These are phyloP conservation scores for Brachionus sp. DNA, from an alignment of 1,140 invertebrate genomes.

Conservation along the genomic window DNA sequence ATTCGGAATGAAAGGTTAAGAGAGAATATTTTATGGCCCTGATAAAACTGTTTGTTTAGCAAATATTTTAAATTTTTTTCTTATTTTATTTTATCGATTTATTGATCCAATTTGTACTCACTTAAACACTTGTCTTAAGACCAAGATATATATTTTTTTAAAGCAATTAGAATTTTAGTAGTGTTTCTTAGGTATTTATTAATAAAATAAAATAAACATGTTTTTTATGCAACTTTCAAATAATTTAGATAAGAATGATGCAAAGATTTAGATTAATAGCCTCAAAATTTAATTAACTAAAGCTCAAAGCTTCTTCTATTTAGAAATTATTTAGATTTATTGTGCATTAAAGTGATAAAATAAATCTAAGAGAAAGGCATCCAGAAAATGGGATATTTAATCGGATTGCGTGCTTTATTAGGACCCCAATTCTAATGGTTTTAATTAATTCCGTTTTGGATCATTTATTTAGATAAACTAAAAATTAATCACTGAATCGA, in stretches of 20 bases:
- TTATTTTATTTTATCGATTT: conserved; percentile 6
- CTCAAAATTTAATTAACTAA: conserved; percentile 12
- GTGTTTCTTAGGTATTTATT: background rate
- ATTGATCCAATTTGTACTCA: background rate
- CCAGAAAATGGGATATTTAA: background rate
- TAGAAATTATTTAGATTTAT: background rate
- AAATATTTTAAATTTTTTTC: conserved; percentile 18
- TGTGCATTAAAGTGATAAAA: background rate
- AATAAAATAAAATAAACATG: background rate
- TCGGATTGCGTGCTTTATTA: background rate
- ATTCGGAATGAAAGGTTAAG: conserved; percentile 3
- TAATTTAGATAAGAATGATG: background rate
- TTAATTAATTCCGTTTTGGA: conserved; percentile 1
- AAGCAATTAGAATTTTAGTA: background rate
- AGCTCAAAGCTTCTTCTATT: background rate
- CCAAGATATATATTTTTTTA: background rate
- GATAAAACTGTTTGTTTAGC: background rate
- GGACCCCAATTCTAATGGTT: background rate
- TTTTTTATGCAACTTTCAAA: background rate
- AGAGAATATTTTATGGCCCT: background rate
- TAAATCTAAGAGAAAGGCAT: background rate
- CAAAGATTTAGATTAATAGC: background rate
- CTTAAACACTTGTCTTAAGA: background rate
- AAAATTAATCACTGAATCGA: background rate
- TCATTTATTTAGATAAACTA: background rate